These are phyloP conservation scores for Exocentrus adspersus DNA, from an alignment of 2,888 invertebrate species.

Conservation along the genomic window DNA sequence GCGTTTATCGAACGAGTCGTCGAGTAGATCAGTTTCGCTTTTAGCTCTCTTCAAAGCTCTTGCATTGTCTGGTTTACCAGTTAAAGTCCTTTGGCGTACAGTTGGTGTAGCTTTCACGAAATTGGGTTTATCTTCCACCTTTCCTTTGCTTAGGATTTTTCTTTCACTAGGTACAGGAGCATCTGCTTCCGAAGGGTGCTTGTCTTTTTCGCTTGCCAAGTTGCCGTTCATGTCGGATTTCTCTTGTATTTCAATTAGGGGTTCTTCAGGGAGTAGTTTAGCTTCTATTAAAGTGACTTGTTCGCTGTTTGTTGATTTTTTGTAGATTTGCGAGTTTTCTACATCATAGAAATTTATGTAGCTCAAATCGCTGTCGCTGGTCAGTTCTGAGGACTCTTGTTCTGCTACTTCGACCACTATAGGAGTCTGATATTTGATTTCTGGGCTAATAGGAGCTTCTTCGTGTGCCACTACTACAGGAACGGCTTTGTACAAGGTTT, in stretches of 20 bases:
- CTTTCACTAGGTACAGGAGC: conserved; percentile 18
- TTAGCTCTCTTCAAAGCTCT: conserved; percentile 34
- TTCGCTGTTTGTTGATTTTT: conserved; percentile 38
- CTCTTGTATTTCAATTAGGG: conserved; percentile 1
- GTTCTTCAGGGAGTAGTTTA: conserved; percentile 26
- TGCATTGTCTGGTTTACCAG: neutral
- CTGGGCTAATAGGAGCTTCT: neutral
- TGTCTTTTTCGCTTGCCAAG: conserved; percentile 13
- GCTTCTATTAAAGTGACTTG: conserved; percentile 27
- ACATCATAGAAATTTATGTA: conserved; percentile 60
- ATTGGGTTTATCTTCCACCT: conserved; percentile 12
- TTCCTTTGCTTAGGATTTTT: conserved; percentile 7
- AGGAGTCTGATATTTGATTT: conserved; percentile 8
- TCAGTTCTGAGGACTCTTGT: conserved; percentile 31
- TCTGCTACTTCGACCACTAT: conserved; percentile 15
- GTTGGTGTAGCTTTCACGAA: neutral
- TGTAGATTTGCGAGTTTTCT: conserved; percentile 55
- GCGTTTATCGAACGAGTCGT: conserved; percentile 40
- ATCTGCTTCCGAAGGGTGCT: conserved; percentile 8
- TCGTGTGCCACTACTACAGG: conserved; percentile 33
- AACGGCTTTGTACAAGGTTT: conserved; percentile 38
- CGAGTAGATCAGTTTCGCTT: conserved; percentile 44
- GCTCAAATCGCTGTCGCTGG: conserved; percentile 61
- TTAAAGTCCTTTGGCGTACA: conserved; percentile 1
- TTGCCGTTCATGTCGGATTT: conserved; percentile 12